Evolutionary conservation across 2,888 invertebrate species (phyloP), one percentile per base, ranked within the genome.

Genomic region (Yponomeuta sedellus): DNA sequence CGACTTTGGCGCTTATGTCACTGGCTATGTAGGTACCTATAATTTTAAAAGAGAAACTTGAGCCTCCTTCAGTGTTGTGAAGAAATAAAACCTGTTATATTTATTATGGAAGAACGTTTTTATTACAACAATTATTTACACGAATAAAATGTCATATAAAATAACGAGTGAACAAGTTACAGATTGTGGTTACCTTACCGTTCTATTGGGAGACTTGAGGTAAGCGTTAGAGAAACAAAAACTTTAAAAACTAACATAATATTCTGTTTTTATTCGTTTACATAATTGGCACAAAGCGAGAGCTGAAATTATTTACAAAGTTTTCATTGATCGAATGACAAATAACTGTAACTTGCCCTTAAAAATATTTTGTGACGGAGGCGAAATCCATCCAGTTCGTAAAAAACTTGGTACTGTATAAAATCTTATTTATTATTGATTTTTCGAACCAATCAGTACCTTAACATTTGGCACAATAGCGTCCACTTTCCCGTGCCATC

Each of bases 401-500:
- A n/a, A 22, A 19, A 44, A 22, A 63, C n/a, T 44, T 22, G 44
- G 44, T 63, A 40, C 44, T 63, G 63, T 20, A 44, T 20, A 19
- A 44, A 40, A 22, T 44, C 44, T 44, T 28, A 63, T 11, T 44
- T 20, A 22, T 63, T 44, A 44, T 34, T 34, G 19, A 62, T 62
- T 6, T 25, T 25, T 62, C 62, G n/a, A 62, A 39, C 62, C 34
- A 63, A 44, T 70, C 67, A 68, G 67, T 68, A 74, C 73, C 72
- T 70, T 68, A 70, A 67, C 61, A 72, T 78, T 82, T 82, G 83
- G 83, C 85, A 85, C 81, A 73, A 52, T 66, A 71, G 72, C 85
- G 74, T 87, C 85, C 79, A 81, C 80, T 77, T 76, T 77, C 83
- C 82, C 77, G 75, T 79, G 77, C 79, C 76, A 69, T 85, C 82